Evolutionary conservation across 2,797 vertebrate genomes (phyloP).

Genomic region (Tarsius wallacei): DNA sequence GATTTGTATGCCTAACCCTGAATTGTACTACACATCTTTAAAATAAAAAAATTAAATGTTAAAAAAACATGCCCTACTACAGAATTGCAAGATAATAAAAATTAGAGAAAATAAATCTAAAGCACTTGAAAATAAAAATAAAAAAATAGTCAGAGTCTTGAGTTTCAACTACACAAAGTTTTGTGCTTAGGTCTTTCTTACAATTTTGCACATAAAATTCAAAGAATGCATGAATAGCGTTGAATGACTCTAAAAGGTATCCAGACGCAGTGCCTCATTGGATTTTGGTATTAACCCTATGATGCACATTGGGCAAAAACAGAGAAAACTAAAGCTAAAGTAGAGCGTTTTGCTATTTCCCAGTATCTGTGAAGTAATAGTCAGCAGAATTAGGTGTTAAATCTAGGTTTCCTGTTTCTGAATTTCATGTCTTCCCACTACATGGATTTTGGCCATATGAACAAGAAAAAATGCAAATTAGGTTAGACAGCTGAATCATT

Average conservation of each 20-base stretch:
- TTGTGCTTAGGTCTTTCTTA: neutral
- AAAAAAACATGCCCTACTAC: too few relatives aligned
- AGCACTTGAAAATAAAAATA: too few relatives aligned
- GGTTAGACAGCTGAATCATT: neutral
- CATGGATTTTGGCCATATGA: neutral
- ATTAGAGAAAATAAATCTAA: too few relatives aligned
- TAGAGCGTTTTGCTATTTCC: neutral
- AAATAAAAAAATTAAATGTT: too few relatives aligned
- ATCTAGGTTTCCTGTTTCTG: neutral
- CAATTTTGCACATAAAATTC: neutral
- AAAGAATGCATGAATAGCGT: neutral
- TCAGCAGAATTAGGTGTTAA: slow-evolving; percentile 32
- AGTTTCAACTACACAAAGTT: neutral
- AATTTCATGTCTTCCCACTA: neutral
- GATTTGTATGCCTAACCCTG: too few relatives aligned
- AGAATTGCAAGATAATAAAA: too few relatives aligned
- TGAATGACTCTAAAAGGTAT: neutral
- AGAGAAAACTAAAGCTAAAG: neutral
- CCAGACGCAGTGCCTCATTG: neutral
- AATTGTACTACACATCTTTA: too few relatives aligned
- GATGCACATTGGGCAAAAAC: neutral
- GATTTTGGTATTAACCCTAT: neutral
- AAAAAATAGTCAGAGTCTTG: neutral
- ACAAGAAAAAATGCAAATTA: neutral
- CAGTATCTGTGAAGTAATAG: neutral